Percentiles rank a stretch among this genome's conserved stretches.
These are phyloP conservation scores for Megamerina dolium DNA, from an alignment of 2,888 invertebrate species.

Conservation along the genomic window DNA sequence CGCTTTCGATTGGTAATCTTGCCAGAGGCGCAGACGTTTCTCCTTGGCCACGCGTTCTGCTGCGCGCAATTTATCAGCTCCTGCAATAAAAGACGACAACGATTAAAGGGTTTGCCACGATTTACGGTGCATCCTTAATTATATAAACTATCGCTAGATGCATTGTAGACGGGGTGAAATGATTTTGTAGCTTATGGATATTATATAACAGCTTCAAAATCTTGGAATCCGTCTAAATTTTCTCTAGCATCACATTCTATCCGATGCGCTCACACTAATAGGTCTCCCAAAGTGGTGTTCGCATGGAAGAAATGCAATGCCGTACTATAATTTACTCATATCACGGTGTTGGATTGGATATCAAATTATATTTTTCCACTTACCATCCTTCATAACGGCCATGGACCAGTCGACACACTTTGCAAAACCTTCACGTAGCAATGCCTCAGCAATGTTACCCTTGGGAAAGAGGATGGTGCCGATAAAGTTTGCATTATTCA, in stretches of 20 bases:
- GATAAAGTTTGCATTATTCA: conserved; percentile 87
- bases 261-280: neutral
- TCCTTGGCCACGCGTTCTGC: conserved; percentile 88
- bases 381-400: conserved; percentile 66
- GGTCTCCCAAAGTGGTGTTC: conserved; percentile 25
- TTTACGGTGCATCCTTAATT: too few relatives aligned
- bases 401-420: conserved; percentile 93
- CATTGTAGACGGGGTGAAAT: conserved; percentile 49
- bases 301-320: conserved; percentile 18
- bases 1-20: conserved; percentile 74
- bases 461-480: conserved; percentile 90
- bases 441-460: conserved; percentile 88
- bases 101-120: too few relatives aligned
- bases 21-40: conserved; percentile 81
- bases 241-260: conserved; percentile 29
- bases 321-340: neutral
- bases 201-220: conserved; percentile 37
- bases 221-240: conserved; percentile 47
- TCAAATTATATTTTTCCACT: conserved; percentile 19
- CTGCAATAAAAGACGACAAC: conserved; percentile 37
- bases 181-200: conserved; percentile 29
- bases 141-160: neutral
- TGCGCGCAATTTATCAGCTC: conserved; percentile 74
- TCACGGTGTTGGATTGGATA: neutral
- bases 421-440: conserved; percentile 86